Evolutionary conservation across 2,113 vertebrate genomes (phyloP).

Genomic region (Toxostoma redivivum): DNA sequence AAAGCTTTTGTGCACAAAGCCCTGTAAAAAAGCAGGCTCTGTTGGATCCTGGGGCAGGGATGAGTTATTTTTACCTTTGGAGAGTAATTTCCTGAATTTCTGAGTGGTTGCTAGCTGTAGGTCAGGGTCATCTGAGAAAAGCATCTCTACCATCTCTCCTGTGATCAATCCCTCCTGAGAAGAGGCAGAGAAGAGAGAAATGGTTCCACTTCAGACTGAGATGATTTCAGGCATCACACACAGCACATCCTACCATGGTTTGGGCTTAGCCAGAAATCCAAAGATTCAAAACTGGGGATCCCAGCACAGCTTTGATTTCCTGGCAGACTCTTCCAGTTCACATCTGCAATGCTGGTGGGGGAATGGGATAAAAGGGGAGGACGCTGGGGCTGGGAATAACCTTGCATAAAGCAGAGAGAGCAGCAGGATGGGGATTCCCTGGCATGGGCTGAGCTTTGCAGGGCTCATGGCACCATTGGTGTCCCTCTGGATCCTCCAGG

Average conservation of each 20-base stretch:
- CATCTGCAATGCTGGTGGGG: neutral
- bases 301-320: neutral
- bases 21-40: neutral
- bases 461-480: neutral
- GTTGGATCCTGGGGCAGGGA: fast-evolving
- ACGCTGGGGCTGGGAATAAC: neutral
- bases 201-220: neutral
- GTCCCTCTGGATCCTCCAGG: neutral
- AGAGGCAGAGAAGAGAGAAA: neutral
- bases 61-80: constrained; percentile 83
- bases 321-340: neutral
- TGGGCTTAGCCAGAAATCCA: neutral
- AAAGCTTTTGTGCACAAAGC: neutral
- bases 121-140: constrained; percentile 95
- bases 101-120: constrained; percentile 93
- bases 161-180: constrained; percentile 93
- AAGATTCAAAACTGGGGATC: neutral
- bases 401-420: neutral
- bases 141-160: constrained; percentile 96
- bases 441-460: neutral
- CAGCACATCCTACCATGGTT: fast-evolving
- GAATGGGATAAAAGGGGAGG: neutral
- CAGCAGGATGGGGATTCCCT: neutral
- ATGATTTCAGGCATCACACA: neutral
- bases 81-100: constrained; percentile 96